phyloP scores from a whole-genome alignment of 2,113 vertebrate species.

The Empidonax traillii region DNA sequence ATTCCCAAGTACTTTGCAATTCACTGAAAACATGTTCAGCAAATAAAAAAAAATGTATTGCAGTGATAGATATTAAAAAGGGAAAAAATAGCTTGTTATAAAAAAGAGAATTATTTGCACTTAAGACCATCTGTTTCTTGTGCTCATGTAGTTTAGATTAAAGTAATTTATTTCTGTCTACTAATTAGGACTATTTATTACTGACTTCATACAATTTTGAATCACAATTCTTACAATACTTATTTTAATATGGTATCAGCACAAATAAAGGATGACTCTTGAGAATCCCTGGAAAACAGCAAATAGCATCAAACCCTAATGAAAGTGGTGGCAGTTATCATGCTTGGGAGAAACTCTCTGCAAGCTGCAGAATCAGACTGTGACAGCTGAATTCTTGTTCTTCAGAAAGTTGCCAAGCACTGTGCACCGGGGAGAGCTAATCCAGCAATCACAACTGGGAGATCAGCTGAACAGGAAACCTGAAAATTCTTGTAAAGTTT shows the following conservation, averaged over 20 bases:
- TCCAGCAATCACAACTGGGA: background rate
- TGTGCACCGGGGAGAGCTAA: background rate
- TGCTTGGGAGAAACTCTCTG: background rate
- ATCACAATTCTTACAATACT: background rate
- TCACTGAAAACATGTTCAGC: background rate
- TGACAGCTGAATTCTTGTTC: background rate
- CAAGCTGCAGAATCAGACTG: background rate
- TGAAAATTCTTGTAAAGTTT: background rate
- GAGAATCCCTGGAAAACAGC: background rate
- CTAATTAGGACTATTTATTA: conserved; percentile 58
- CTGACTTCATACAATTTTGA: background rate
- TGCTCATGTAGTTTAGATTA: conserved; percentile 3
- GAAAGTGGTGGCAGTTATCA: background rate
- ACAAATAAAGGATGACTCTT: background rate
- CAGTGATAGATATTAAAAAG: conserved; percentile 2
- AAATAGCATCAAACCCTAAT: background rate
- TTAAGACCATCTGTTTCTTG: conserved; percentile 36
- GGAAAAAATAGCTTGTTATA: background rate
- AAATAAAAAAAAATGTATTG: background rate
- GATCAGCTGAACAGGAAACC: background rate
- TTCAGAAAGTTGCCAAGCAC: background rate
- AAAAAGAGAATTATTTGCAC: conserved; percentile 32
- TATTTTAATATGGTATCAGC: background rate
- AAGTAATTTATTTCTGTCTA: conserved; percentile 35
- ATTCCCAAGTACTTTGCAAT: background rate